Base-by-base conservation (phyloP, 2,113 vertebrate species). In the Phaethornis superciliosus region DNA sequence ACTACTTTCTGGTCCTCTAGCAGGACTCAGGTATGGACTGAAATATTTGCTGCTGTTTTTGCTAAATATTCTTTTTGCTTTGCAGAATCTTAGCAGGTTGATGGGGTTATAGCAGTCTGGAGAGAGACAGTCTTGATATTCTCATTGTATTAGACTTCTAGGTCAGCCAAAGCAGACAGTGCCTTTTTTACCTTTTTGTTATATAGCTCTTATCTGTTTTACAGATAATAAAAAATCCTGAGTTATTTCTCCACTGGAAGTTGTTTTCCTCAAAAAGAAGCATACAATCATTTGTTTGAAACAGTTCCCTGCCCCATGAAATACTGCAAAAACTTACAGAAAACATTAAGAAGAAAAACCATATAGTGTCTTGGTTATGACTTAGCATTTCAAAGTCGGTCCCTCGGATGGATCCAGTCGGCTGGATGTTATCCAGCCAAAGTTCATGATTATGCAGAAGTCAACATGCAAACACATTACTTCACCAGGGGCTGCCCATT, bases 181-280 rank as follows among this genome's bases (percentile, higher is more conserved):
- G 27, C 10, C 40, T 69, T 88, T 87, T 71, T 81, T 42, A 69
- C 40, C 49, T 83, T 76, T 74, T 51, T 32, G 35, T 67, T 42
- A 55, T 63, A 51, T 5, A 75, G 32, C 19, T 49, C 24, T 88
- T 74, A 46, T 27, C 12, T 33, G 0, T 28, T 72, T 80, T 88
- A 85, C 93, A 88, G 32, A 65, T 85, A 90, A 95, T 83, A 90
- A 93, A 93, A 93, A 46, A 69, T 37, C 27, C 65, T 94, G 60
- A 74, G 55, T 93, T 88, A 67, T 86, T 54, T 92, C 89, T 81
- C 69, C 56, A 17, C 32, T 86, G 77, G 42, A 84, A 35, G 33
- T 46, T 28, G 23, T 62, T 81, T 83, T 90, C 15, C 15, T 92
- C 4, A 7, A 83, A 65, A 21, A 85, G 68, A 69, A 51, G 16